Percentiles rank a stretch among this genome's conserved stretches.
Evolutionary conservation across 2,797 vertebrate species (phyloP).

Genomic region (Ptychadena robeensis): DNA sequence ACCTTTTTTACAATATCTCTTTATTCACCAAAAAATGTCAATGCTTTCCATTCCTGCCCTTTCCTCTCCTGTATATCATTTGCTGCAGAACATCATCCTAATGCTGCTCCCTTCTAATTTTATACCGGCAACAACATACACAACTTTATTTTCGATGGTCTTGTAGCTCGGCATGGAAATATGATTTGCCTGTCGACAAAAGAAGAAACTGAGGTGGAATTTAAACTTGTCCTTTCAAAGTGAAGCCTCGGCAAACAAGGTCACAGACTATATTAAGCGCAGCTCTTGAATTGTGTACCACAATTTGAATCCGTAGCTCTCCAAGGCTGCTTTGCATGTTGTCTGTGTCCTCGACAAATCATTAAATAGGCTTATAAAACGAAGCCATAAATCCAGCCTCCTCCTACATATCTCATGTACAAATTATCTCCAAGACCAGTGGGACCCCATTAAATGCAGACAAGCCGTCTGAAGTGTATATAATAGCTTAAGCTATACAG

Average conservation of each 20-base stretch:
- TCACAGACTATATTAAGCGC: conserved; percentile 30
- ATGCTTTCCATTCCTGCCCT: not conserved
- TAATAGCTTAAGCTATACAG: conserved; percentile 9
- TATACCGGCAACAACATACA: not conserved
- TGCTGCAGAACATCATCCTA: not conserved
- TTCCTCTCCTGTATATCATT: not conserved
- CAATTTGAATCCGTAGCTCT: not conserved
- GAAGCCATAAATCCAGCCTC: not conserved
- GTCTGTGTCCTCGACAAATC: conserved; percentile 41
- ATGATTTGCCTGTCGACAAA: conserved; percentile 9
- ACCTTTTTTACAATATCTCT: not conserved
- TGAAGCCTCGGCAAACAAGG: conserved; percentile 50
- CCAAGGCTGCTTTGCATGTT: conserved; percentile 16
- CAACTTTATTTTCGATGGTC: not conserved
- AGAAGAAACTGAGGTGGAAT: conserved; percentile 3
- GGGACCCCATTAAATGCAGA: conserved; percentile 50
- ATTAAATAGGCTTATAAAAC: conserved; percentile 1
- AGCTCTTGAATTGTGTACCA: not conserved
- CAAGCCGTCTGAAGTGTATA: conserved; percentile 12
- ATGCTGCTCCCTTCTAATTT: not conserved
- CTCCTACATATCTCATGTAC: not conserved
- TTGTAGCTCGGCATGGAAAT: conserved; percentile 32
- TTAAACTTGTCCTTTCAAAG: conserved; percentile 39
- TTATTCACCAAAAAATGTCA: not conserved
- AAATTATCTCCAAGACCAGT: not conserved